Evolutionary conservation across 2,888 invertebrate genomes (phyloP).

Genomic region (Strigamia maritima): DNA sequence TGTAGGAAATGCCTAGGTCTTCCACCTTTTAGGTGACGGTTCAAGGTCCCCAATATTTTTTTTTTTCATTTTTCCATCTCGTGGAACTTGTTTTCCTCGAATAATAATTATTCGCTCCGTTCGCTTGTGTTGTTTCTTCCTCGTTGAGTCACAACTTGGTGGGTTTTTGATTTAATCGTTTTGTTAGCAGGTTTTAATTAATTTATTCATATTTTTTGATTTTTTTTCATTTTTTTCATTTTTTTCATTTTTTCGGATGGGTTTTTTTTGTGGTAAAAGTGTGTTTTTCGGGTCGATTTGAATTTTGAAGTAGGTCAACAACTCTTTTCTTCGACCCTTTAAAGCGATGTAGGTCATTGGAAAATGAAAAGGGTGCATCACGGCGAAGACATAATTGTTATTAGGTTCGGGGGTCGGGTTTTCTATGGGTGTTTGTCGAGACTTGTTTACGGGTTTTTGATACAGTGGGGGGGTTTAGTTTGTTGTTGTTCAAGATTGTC

Average conservation of each 20-base stretch:
- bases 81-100: neutral
- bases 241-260: neutral
- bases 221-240: too few species aligned
- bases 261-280: neutral
- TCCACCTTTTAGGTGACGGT: constrained; percentile 2
- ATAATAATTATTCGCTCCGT: neutral
- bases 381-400: neutral
- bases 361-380: constrained; percentile 2
- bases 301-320: neutral
- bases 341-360: neutral
- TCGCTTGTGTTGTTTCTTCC: neutral
- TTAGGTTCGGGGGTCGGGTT: neutral
- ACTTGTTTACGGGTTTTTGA: neutral
- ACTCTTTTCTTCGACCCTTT: constrained; percentile 12
- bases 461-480: neutral
- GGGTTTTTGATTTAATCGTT: too few species aligned
- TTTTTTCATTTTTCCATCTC: neutral
- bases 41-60: constrained; percentile 8
- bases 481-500: neutral
- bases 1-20: neutral
- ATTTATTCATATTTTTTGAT: too few species aligned
- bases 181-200: too few species aligned
- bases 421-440: neutral
- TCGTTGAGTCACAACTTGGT: neutral
- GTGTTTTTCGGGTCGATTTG: neutral